Percentiles rank a stretch among this genome's conserved stretches.
Conservation (phyloP, 2,888 invertebrate species). For the Leistus spinibarbis region DNA sequence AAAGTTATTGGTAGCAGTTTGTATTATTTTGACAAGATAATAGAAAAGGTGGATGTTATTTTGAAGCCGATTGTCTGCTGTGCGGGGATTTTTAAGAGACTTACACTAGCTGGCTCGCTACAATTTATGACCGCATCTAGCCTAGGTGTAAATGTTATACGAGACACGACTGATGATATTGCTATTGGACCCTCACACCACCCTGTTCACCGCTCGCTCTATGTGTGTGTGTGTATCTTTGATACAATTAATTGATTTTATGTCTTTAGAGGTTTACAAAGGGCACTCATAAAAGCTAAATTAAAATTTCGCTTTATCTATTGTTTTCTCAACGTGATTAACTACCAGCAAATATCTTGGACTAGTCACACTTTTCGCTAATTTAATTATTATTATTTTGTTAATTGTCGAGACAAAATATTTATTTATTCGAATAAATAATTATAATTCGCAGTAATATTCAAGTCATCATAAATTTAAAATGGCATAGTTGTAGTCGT, state of each 20-base stretch:
- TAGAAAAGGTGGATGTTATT: slow-evolving; percentile 50
- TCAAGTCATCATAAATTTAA: too few relatives aligned
- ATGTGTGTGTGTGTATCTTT: not conserved
- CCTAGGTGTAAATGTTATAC: not conserved
- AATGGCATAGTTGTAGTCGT: too few relatives aligned
- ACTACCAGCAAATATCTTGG: too few relatives aligned
- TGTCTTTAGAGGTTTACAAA: not conserved
- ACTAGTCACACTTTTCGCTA: too few relatives aligned
- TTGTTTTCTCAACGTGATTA: not conserved
- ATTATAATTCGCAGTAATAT: too few relatives aligned
- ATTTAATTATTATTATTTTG: too few relatives aligned
- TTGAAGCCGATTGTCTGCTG: slow-evolving; percentile 32
- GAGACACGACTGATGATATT: not conserved
- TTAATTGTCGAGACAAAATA: too few relatives aligned
- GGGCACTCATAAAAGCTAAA: not conserved
- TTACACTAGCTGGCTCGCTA: slow-evolving; percentile 5
- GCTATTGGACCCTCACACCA: not conserved
- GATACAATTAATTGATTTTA: not conserved
- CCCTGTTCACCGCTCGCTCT: not conserved
- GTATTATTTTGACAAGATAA: slow-evolving; percentile 59
- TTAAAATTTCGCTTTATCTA: not conserved
- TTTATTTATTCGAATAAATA: too few relatives aligned
- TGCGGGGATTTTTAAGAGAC: slow-evolving; percentile 34
- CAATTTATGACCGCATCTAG: slow-evolving; percentile 14
- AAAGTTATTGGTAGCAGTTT: slow-evolving; percentile 56